Base-by-base conservation (phyloP, 30 jellyfish, hydroid and myxozoan species). In the Pseudorhiza aurosa region DNA sequence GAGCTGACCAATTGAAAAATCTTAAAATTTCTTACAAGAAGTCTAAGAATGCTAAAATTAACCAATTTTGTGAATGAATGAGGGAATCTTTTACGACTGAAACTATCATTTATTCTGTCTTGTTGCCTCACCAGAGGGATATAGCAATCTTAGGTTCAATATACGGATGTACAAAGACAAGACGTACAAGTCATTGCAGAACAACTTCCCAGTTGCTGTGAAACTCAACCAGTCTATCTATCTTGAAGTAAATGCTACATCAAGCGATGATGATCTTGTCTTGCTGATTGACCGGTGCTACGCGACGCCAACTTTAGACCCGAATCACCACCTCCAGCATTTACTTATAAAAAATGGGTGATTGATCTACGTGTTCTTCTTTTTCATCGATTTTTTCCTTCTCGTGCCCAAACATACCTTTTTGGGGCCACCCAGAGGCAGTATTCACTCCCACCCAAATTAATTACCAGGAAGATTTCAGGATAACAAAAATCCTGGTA, bases 241-340 rank as follows among this genome's bases (percentile, higher is more conserved):
- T 51, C 55, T 65, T 49, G 84, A 80, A 80, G 72, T 56, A 0
- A 46, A 50, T 28, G 25, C 81, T 3, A 51, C 67, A 29, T 36
- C 81, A 30, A 63, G 31, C 18, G 81, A 80, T 53, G 70, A 49
- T 17, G 77, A 37, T 37, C 40, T 80, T 12, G 77, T 65, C 11
- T 39, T 80, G 11, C 65, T 80, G 84, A 39, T 80, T 24, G 84
- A 65, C 26, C 91, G 69, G 28, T 58, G 80, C 68, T 80, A 43
- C 27, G 74, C 85, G 1, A 80, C 91, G 6, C 91, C 91, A 5
- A 18, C 76, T 31, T 22, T 65, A 49, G 42, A 49, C 35, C 30
- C 40, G n/a, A 25, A 18, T 27, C 22, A 65, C n/a, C 40, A 7
- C 22, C 51, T 19, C 24, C 35, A 58, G 31, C 40, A 80, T 39